Base-by-base conservation (phyloP, 2,888 invertebrate genomes). In the Neoitamus cyanurus region DNA sequence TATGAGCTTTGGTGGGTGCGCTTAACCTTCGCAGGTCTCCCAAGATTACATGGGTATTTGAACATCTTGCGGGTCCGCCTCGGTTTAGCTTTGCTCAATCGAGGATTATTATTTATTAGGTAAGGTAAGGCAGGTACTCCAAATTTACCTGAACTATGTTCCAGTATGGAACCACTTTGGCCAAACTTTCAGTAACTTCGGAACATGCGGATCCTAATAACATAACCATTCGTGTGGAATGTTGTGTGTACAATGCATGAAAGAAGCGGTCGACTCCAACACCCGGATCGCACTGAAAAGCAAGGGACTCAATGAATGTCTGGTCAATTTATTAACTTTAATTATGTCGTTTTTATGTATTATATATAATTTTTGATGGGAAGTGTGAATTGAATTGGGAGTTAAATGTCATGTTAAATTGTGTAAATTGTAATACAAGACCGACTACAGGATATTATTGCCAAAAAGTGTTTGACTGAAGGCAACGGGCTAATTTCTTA, bases 101-200 rank as follows among this genome's bases (percentile, higher is more conserved):
- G 13, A 42, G 13, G 6, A 42, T 48, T 48, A 77, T 77, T 48
- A 58, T 58, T 25, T 13, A 20, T 20, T 68, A 20, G 7, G 5
- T 46, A 37, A 30, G 15, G 9, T 31, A 80, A 80, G 31, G 30
- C 30, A 80, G 31, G 30, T 46, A 30, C 20, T 34, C 15, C 30
- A 28, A 70, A 87, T 88, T 89, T 90, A 96, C 97, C 94, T 98
- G 96, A 9, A 97, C 94, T 88, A 98, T 95, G 90, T 97, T 97
- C 97, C 97, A 97, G 89, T 97, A 97, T 4, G 97, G 96, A 34
- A 97, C 97, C 84, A 98, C 96, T 92, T 97, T 96, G 37, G 97
- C 97, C 86, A 98, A 93, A 89, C 96, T 96, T 92, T 97, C 97
- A 0, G 97, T 97, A 84, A 98, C 97, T 89, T 97, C 97, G 0